Evolutionary conservation across 1,140 invertebrate species (phyloP), one percentile per base, ranked within the genome.

Genomic region (Ceratosolen solmsi): DNA sequence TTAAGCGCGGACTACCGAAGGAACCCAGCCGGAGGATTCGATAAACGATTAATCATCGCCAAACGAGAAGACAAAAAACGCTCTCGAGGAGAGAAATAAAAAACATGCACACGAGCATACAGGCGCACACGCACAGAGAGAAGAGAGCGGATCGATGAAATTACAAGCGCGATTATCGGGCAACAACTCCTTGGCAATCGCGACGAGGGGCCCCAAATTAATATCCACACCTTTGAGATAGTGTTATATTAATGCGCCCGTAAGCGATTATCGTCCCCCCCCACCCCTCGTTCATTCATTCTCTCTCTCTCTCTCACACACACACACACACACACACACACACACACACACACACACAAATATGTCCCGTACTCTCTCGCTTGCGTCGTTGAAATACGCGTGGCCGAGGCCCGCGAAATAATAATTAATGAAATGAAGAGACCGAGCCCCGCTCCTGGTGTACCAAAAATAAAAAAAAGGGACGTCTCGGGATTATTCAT

Each of bases 391-490:
- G 51, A 15, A 54, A 54, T 54, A 54, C 51, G 51, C 51, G 51
- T 54, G 51, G 20, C 51, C 51, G 51, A 22, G 20, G 51, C 51
- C 51, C 41, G 58, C 54, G 78, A 84, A 76, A 83, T 78, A 83
- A 84, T 80, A 84, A 85, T 80, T 83, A 80, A 83, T 83, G 72
- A 81, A 81, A 81, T 36, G 60, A 71, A 81, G 54, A 41, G 38
- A 80, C 11, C 54, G 33, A 22, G 7, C 17, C 68, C 65, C 15
- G 71, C 77, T 54, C 80, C 82, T 75, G 60, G 36, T 76, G 30
- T 54, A 75, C 65, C 70, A 86, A 79, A 83, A 86, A 85, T 84
- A 84, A 82, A 84, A 86, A 85, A 84, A 73, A 38, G 71, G 75
- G 51, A 65, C 13, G 49, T 38, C 65, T 2, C 63, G 46, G 56